Conservation (phyloP, 2,888 invertebrate genomes). For the Rhogogaster chlorosoma region DNA sequence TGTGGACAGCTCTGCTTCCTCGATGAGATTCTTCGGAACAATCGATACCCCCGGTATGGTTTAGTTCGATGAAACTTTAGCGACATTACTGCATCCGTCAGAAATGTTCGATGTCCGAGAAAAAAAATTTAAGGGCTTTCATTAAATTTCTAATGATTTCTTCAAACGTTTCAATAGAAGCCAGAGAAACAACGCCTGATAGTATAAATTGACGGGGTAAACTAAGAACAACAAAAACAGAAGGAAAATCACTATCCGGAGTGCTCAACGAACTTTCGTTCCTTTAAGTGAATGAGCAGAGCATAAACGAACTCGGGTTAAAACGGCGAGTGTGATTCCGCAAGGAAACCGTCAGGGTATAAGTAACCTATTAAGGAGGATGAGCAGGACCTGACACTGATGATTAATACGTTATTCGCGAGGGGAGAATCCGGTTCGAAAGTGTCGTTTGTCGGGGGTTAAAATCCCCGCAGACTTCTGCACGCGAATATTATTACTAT, state of each 20-base stretch:
- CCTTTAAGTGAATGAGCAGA: conserved; percentile 52
- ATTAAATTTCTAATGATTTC: not conserved
- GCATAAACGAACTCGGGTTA: not conserved
- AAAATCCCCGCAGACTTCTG: not conserved
- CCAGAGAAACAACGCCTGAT: not conserved
- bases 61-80: conserved; percentile 9
- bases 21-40: conserved; percentile 33
- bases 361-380: conserved; percentile 36
- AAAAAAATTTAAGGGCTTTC: not conserved
- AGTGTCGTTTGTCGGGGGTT: conserved; percentile 59
- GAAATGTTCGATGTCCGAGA: conserved; percentile 48
- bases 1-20: not conserved
- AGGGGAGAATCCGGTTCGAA: conserved; percentile 62
- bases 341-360: conserved; percentile 5
- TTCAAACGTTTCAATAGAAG: not conserved
- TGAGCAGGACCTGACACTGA: conserved; percentile 50
- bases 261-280: conserved; percentile 54
- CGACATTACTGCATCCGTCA: not conserved
- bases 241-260: conserved; percentile 46
- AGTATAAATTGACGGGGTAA: not conserved
- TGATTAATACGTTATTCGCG: conserved; percentile 64
- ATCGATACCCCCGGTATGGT: conserved; percentile 13
- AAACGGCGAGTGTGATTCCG: not conserved
- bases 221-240: conserved; percentile 57
- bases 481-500: not conserved